Conservation (phyloP, 2,888 invertebrate genomes). For the Operophtera brumata region DNA sequence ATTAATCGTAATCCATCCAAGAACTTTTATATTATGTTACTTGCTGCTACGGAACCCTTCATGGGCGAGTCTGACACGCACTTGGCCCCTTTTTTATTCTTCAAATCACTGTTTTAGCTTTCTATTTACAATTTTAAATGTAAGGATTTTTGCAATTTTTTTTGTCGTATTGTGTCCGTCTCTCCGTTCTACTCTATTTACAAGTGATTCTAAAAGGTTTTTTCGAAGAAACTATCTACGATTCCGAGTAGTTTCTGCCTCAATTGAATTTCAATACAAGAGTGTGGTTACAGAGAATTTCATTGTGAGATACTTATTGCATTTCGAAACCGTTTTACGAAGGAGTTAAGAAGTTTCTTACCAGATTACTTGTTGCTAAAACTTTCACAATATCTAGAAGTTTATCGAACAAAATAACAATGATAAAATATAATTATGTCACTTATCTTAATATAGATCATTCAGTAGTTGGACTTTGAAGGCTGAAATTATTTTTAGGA, state of each 20-base stretch:
- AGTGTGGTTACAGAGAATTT: conserved; percentile 7
- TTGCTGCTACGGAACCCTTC: too few relatives aligned
- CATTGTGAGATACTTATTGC: conserved; percentile 13
- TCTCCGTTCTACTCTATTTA: neutral
- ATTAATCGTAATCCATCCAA: too few relatives aligned
- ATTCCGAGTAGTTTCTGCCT: conserved; percentile 7
- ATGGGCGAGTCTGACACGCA: too few relatives aligned
- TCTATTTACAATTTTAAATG: too few relatives aligned
- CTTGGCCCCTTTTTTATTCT: too few relatives aligned
- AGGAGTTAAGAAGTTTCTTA: neutral
- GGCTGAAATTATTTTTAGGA: too few relatives aligned
- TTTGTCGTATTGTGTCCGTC: neutral
- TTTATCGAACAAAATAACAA: too few relatives aligned
- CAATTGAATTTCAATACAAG: conserved; percentile 19
- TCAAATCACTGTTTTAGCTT: too few relatives aligned
- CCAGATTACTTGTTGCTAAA: neutral
- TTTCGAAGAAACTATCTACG: conserved; percentile 13
- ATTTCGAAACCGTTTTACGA: conserved; percentile 1
- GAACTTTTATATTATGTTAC: too few relatives aligned
- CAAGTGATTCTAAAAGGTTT: conserved; percentile 5
- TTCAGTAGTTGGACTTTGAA: too few relatives aligned
- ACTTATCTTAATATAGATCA: too few relatives aligned
- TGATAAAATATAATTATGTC: too few relatives aligned
- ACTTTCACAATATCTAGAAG: neutral
- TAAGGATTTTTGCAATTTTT: neutral